Conservation (phyloP, 2,888 invertebrate genomes). For the Cataglyphis albicans region DNA sequence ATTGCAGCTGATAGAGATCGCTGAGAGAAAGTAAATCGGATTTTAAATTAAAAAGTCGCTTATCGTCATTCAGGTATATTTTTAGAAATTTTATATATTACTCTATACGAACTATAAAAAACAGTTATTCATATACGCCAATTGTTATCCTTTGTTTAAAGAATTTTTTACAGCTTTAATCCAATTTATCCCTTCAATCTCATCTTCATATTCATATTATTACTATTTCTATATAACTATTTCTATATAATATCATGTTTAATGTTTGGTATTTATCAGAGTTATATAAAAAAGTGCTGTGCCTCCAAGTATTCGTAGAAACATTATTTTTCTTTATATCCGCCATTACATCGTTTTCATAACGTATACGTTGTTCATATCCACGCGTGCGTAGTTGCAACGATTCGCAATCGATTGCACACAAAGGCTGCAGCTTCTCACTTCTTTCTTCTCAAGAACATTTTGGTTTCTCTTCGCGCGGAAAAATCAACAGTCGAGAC, state of each 20-base stretch:
- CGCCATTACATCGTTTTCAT: slow-evolving; percentile 8
- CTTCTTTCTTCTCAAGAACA: slow-evolving; percentile 43
- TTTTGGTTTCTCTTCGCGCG: slow-evolving; percentile 5
- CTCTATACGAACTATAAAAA: background rate
- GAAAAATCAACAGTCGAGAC: slow-evolving; percentile 55
- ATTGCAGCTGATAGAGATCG: background rate
- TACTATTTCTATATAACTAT: background rate
- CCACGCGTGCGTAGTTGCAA: slow-evolving; percentile 12
- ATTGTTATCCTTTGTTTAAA: background rate
- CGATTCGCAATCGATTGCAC: slow-evolving; percentile 31
- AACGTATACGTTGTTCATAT: background rate
- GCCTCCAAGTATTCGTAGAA: background rate
- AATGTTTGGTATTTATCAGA: slow-evolving; percentile 11
- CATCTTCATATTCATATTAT: background rate
- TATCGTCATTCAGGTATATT: slow-evolving; percentile 5
- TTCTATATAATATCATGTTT: background rate
- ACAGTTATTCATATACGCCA: background rate
- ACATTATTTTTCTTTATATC: background rate
- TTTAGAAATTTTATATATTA: background rate
- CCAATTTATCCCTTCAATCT: background rate
- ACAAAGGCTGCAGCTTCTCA: background rate
- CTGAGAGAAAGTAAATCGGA: slow-evolving; percentile 3
- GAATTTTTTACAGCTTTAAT: slow-evolving; percentile 19
- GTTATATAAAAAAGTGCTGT: background rate
- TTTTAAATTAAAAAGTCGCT: slow-evolving; percentile 15